Percentiles rank a stretch among this genome's conserved stretches.
These are phyloP conservation scores for Bucorvus abyssinicus DNA, from an alignment of 2,797 vertebrate genomes.

Conservation along the genomic window DNA sequence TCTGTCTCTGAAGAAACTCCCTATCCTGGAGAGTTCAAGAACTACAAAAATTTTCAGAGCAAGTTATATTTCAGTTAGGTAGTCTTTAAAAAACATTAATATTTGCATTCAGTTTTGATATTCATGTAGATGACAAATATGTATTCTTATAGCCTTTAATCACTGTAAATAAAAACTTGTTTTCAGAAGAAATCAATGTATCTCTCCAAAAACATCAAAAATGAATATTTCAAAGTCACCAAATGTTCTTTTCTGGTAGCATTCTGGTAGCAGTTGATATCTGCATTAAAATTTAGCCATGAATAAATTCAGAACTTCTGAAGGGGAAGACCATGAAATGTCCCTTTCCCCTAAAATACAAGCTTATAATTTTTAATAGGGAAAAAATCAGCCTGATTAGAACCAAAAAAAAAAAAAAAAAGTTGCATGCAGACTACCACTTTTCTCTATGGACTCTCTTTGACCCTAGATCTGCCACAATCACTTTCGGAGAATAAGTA, in stretches of 20 bases:
- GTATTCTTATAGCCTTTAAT: neutral
- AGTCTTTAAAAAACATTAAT: neutral
- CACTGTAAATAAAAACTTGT: neutral
- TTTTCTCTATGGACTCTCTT: neutral
- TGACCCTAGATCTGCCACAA: neutral
- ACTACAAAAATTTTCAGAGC: neutral
- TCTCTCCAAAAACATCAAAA: neutral
- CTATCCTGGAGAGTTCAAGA: neutral
- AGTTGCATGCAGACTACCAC: neutral
- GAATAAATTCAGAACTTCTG: neutral
- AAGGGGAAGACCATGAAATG: neutral
- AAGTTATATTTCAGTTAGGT: neutral
- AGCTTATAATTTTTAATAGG: neutral
- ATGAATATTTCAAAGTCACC: neutral
- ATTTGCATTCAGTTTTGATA: neutral
- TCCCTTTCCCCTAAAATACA: neutral
- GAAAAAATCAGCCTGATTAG: neutral
- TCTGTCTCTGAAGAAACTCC: neutral
- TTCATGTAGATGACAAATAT: neutral
- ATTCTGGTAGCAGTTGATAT: neutral
- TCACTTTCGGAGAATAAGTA: neutral
- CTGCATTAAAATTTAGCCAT: neutral
- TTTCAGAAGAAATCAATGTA: neutral
- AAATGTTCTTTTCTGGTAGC: neutral
- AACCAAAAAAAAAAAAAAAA: neutral